Conservation (phyloP, 2,888 invertebrate species). For the Drosophila nigritarsus region DNA sequence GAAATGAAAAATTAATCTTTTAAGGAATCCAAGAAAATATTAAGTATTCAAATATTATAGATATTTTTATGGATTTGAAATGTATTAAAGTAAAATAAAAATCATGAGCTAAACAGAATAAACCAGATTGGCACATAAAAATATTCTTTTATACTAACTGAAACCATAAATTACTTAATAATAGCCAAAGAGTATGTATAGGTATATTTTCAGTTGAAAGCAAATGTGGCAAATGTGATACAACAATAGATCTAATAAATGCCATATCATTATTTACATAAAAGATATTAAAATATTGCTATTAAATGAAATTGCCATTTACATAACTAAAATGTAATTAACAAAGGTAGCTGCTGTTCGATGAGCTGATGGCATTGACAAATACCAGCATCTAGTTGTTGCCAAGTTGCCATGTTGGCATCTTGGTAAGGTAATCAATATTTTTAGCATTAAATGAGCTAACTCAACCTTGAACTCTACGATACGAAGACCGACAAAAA, state of each 20-base stretch:
- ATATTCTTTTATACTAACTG: neutral
- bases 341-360: constrained; percentile 38
- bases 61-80: neutral
- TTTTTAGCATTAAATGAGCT: constrained; percentile 55
- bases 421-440: constrained; percentile 67
- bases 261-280: constrained; percentile 46
- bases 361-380: constrained; percentile 37
- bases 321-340: constrained; percentile 77
- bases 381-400: constrained; percentile 16
- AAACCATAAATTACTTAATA: constrained; percentile 33
- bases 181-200: constrained; percentile 11
- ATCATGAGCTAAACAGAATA: constrained; percentile 1
- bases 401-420: constrained; percentile 18
- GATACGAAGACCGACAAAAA: constrained; percentile 11
- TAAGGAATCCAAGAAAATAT: neutral
- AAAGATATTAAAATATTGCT: constrained; percentile 36
- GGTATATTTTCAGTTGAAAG: constrained; percentile 11
- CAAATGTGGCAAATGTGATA: constrained; percentile 11
- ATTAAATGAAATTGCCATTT: constrained; percentile 75
- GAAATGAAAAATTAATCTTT: neutral
- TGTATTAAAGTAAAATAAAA: neutral
- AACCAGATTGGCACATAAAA: neutral
- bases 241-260: constrained; percentile 44
- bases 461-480: constrained; percentile 66
- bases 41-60: neutral